phyloP scores from a whole-genome alignment of 2,888 invertebrate species.

The Noctua pronuba region DNA sequence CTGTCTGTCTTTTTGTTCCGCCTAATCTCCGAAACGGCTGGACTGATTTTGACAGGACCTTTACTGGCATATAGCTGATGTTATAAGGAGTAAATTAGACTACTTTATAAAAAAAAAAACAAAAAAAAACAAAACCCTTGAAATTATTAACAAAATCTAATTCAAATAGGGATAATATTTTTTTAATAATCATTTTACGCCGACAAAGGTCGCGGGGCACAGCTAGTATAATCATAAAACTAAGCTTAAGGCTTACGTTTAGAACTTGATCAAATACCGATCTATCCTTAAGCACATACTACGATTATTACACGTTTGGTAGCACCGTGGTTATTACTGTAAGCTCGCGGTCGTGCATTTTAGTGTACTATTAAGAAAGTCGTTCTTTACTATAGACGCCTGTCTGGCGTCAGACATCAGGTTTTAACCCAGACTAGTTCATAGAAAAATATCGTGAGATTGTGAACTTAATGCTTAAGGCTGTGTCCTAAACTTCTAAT shows the following conservation, averaged over 20 bases:
- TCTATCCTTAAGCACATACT: neutral
- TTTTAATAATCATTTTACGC: no score
- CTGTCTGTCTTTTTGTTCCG: no score
- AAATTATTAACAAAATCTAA: no score
- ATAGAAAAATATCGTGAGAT: neutral
- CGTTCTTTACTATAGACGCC: neutral
- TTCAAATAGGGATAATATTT: no score
- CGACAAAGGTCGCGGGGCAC: no score
- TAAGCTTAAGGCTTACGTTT: neutral
- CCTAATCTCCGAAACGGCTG: no score
- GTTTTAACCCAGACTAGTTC: neutral
- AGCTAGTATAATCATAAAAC: no score
- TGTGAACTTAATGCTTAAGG: neutral
- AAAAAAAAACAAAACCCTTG: no score
- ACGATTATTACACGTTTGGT: neutral
- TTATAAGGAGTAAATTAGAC: no score
- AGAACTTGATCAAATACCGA: neutral
- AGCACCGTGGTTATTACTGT: neutral
- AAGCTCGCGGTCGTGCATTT: neutral
- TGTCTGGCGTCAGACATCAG: neutral
- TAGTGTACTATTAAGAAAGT: neutral
- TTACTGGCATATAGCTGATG: no score
- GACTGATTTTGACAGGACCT: no score
- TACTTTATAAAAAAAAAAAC: no score
- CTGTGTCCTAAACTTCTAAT: neutral